Base-by-base conservation (phyloP, 2,888 invertebrate species). In the Lissonota sp. region DNA sequence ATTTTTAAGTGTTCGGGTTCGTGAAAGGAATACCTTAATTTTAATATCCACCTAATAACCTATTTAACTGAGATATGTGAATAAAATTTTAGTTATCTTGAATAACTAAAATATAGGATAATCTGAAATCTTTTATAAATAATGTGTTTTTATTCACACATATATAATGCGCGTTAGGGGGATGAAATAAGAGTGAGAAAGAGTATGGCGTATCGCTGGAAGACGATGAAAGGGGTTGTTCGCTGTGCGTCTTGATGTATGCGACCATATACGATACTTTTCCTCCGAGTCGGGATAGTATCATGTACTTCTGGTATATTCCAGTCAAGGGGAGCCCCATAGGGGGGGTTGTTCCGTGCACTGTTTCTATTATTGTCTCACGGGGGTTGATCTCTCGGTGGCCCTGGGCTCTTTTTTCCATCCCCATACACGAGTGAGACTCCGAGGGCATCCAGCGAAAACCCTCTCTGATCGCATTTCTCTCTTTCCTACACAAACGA, bases 311-410 rank as follows among this genome's bases (percentile, higher is more conserved):
- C 84, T 79, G 86, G 88, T 87, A 89, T 90, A 88, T 88, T 26
- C 26, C 26, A 26, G 26, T 26, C 86, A 88, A 84, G 83, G 88
- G 84, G 76, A 84, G 63, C 83, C 73, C 67, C 58, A 7, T 12
- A 85, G 80, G 85, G 88, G 86, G 87, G 86, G 79, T 85, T 84
- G 60, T 37, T 26, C 55, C 58, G 39, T 73, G 85, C 85, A 91
- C 90, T 91, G 91, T 91, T 91, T 91, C 91, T 91, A 91, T 91
- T 91, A 91, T 91, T 91, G 91, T 90, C 91, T 91, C 91, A 87
- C 86, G 87, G 87, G 88, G 90, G 88, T 82, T 83, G 83, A 79
- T 80, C 83, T 79, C 58, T 77, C 74, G 69, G 69, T 66, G 74
- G 82, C 81, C 78, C 69, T 71, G 67, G 57, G 57, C 53, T 67